Percentiles rank a stretch among this genome's conserved stretches.
phyloP scores from a whole-genome alignment of 2,888 invertebrate species.

The Eumerus sabulonum region DNA sequence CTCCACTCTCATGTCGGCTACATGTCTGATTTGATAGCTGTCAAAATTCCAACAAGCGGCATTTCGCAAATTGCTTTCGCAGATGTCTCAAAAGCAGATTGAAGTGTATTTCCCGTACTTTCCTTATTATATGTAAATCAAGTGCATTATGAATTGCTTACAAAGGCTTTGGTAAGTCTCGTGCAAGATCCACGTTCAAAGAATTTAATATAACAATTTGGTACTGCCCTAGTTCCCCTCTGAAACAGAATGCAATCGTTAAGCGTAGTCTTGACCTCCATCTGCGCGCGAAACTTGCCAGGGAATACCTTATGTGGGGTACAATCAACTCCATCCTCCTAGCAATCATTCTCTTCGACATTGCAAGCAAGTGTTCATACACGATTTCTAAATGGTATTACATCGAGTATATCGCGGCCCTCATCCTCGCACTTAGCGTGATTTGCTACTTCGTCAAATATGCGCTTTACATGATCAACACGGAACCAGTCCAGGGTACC shows the following conservation, averaged over 20 bases:
- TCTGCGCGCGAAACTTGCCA: slow-evolving; percentile 72
- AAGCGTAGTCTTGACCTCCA: slow-evolving; percentile 73
- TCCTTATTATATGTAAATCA: slow-evolving; percentile 9
- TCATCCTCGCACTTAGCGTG: slow-evolving; percentile 80
- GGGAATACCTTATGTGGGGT: slow-evolving; percentile 75
- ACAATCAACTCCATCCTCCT: slow-evolving; percentile 73
- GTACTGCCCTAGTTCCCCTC: slow-evolving; percentile 71
- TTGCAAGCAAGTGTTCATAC: slow-evolving; percentile 74
- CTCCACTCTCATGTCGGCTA: too few relatives aligned
- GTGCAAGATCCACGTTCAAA: neutral
- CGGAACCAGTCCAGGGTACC: slow-evolving; percentile 79
- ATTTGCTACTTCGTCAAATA: slow-evolving; percentile 80
- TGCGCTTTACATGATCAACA: slow-evolving; percentile 77
- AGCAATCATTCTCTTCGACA: slow-evolving; percentile 73
- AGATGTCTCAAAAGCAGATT: neutral
- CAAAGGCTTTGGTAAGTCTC: slow-evolving; percentile 48
- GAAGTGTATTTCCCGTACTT: slow-evolving; percentile 2
- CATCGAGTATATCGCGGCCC: slow-evolving; percentile 78
- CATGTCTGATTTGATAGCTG: neutral
- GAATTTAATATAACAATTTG: neutral
- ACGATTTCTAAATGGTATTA: slow-evolving; percentile 76
- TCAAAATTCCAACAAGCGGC: slow-evolving; percentile 33
- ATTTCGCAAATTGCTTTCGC: slow-evolving; percentile 9
- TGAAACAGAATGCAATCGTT: slow-evolving; percentile 71
- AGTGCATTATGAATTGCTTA: slow-evolving; percentile 48